Evolutionary conservation across 1,140 invertebrate genomes (phyloP).

Genomic region (Steinernema feltiae): DNA sequence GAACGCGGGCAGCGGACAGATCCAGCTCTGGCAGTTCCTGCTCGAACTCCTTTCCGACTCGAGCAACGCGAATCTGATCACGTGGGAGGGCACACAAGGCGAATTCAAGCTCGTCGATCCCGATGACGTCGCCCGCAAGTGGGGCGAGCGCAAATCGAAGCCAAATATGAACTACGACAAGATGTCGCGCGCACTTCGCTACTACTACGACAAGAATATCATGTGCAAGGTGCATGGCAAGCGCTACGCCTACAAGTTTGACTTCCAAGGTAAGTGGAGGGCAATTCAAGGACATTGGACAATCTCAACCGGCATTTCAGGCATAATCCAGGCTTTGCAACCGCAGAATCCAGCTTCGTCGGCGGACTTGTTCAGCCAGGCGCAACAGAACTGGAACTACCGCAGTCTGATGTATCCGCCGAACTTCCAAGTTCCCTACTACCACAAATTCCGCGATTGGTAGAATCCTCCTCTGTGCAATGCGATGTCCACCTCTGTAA

Average conservation of each 20-base stretch:
- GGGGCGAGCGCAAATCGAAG: constrained; percentile 96
- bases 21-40: constrained; percentile 97
- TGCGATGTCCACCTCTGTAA: neutral
- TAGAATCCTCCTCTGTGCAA: neutral
- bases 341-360: neutral
- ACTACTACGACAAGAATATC: constrained; percentile 95
- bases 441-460: neutral
- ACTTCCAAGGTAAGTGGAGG: constrained; percentile 56
- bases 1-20: constrained; percentile 69
- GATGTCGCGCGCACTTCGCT: constrained; percentile 88
- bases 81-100: constrained; percentile 76
- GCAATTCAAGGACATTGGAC: neutral
- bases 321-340: constrained; percentile 2
- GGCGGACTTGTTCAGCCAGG: neutral
- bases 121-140: constrained; percentile 89
- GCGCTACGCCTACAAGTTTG: constrained; percentile 62
- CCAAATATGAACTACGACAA: constrained; percentile 99
- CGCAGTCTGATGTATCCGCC: neutral
- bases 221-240: constrained; percentile 97
- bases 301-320: neutral
- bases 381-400: constrained; percentile 8
- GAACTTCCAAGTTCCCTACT: neutral
- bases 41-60: constrained; percentile 89
- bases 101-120: constrained; percentile 77
- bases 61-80: constrained; percentile 76